A percentile compares a stretch with the other conserved stretches of the same genome.
phyloP scores from a whole-genome alignment of 2,113 vertebrate genomes.

The Tringa solitaria region DNA sequence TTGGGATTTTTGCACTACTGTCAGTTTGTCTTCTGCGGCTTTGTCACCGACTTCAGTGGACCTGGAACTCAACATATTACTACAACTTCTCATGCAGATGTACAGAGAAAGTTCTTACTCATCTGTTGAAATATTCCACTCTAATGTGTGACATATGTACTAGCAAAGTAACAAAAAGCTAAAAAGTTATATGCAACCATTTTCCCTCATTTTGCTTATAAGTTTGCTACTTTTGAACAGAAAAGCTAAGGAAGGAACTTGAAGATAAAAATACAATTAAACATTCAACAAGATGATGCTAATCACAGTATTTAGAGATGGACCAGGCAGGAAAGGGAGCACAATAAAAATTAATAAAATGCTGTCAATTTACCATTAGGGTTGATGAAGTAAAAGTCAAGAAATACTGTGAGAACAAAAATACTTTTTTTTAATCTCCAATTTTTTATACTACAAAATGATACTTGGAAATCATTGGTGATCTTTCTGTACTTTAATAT shows the following conservation, averaged over 20 bases:
- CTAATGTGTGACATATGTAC: no score
- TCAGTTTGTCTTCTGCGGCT: not conserved
- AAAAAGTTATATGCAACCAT: not conserved
- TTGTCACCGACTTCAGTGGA: not conserved
- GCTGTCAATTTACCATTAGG: not conserved
- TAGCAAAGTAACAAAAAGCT: not conserved
- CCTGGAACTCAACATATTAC: not conserved
- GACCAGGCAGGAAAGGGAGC: not conserved
- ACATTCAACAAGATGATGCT: not conserved
- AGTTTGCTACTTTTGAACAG: not conserved
- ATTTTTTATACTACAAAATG: not conserved
- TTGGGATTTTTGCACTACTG: rapidly evolving
- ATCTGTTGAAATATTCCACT: not conserved
- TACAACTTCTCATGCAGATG: not conserved
- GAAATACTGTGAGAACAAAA: not conserved
- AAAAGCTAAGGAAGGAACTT: not conserved
- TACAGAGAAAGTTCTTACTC: not conserved
- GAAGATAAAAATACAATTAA: not conserved
- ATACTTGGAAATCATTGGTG: not conserved
- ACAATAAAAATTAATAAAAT: not conserved
- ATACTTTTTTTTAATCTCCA: not conserved
- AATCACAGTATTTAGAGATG: not conserved
- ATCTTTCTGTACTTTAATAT: not conserved
- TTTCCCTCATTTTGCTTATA: not conserved
- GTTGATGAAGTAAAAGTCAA: not conserved